Evolutionary conservation across 30 jellyfish, hydroid and myxozoan species (phyloP).

Genomic region (Aurelia sp.): DNA sequence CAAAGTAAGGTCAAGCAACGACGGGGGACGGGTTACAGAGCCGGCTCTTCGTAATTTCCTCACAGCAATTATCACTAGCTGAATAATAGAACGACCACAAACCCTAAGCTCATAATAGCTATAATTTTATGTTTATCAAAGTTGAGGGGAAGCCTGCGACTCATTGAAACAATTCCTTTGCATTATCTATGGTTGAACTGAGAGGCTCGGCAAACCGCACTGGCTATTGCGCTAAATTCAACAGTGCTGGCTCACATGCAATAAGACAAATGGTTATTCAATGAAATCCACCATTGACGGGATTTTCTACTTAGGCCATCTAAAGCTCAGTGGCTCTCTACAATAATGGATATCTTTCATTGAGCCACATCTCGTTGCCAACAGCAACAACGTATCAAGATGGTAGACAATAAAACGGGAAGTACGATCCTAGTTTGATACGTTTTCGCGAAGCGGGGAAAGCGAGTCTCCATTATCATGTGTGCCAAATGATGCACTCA

Average conservation of each 20-base stretch:
- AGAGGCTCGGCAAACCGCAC: constrained; percentile 77
- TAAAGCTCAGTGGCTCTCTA: no score
- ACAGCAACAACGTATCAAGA: no score
- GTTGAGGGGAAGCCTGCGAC: constrained; percentile 70
- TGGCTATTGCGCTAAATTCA: constrained; percentile 48
- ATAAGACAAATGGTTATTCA: constrained; percentile 11
- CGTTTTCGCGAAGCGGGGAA: no score
- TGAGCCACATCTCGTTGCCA: no score
- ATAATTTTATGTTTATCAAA: constrained; percentile 77
- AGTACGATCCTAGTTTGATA: no score
- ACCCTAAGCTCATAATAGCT: constrained; percentile 79
- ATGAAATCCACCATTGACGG: background rate
- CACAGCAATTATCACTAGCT: constrained; percentile 56
- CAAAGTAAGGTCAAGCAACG: constrained; percentile 45
- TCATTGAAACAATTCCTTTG: constrained; percentile 55
- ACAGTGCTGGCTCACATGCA: constrained; percentile 42
- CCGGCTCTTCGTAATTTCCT: constrained; percentile 47
- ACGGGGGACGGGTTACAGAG: constrained; percentile 66
- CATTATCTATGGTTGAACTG: constrained; percentile 10
- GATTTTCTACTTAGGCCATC: no score
- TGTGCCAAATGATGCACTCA: no score
- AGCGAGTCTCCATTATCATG: no score
- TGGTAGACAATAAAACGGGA: no score
- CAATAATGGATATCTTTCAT: no score
- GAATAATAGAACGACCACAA: constrained; percentile 71